Evolutionary conservation across 2,797 vertebrate species (phyloP).

Genomic region (Cephalopachus bancanus): DNA sequence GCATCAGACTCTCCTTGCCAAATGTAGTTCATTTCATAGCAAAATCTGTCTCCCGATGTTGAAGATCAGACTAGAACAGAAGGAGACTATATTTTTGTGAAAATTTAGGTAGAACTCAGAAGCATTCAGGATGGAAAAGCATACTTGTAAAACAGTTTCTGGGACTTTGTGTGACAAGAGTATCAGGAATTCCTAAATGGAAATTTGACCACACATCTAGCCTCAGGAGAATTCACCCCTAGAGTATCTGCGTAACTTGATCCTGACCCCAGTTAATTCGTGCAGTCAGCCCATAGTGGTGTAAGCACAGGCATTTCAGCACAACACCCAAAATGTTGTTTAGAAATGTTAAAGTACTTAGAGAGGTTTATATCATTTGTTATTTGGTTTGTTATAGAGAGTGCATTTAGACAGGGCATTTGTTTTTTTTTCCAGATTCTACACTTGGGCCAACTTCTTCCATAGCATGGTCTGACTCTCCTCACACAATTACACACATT

Average conservation of each 20-base stretch:
- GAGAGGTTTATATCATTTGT: background rate
- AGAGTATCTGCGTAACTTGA: background rate
- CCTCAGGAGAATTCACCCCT: background rate
- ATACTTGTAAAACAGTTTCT: background rate
- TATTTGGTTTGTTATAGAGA: constrained; percentile 46
- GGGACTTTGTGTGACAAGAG: background rate
- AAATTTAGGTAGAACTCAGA: constrained; percentile 10
- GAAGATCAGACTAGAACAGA: background rate
- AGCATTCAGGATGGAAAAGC: background rate
- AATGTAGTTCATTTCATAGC: background rate
- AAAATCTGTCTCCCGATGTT: background rate
- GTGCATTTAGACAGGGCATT: background rate
- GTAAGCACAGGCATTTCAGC: background rate
- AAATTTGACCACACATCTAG: background rate
- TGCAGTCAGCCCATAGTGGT: no score
- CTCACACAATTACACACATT: background rate
- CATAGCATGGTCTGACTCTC: background rate
- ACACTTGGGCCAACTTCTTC: background rate
- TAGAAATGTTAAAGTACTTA: background rate
- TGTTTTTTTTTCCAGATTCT: constrained; percentile 60
- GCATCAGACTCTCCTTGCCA: background rate
- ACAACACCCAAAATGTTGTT: background rate
- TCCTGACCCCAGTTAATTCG: background rate
- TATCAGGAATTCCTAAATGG: background rate
- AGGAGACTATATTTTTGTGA: background rate